A percentile compares a stretch with the other conserved stretches of the same genome.
Conservation (phyloP, 2,888 invertebrate genomes). For the Andrena flavipes region DNA sequence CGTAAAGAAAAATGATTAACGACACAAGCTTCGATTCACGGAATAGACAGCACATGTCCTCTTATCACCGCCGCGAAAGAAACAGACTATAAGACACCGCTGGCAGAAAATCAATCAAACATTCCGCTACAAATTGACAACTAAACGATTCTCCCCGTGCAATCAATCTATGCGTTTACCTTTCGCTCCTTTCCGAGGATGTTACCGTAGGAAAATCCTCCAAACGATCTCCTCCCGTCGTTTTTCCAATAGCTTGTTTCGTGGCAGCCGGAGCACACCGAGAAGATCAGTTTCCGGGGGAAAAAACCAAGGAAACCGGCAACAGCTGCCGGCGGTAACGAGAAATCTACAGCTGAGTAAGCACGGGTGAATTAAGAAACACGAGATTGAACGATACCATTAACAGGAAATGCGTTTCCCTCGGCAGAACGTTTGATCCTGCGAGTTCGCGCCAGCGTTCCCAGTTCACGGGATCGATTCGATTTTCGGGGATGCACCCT, state of each 20-base stretch:
- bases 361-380: slow-evolving; percentile 45
- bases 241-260: background rate
- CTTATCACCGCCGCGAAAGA: too few species aligned
- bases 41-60: too few species aligned
- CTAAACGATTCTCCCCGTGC: background rate
- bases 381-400: slow-evolving; percentile 42
- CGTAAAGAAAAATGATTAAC: background rate
- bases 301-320: slow-evolving; percentile 18
- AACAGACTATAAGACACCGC: background rate
- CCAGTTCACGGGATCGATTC: background rate
- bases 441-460: background rate
- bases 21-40: background rate
- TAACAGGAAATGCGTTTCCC: slow-evolving; percentile 27
- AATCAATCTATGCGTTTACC: background rate
- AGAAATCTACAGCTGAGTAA: slow-evolving; percentile 45
- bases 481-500: background rate
- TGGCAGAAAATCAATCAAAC: background rate
- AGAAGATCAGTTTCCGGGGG: slow-evolving; percentile 19
- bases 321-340: slow-evolving; percentile 36
- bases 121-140: background rate
- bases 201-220: slow-evolving; percentile 11
- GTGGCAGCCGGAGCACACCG: background rate
- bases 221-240: background rate
- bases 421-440: background rate
- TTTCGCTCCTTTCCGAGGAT: background rate